Conservation (phyloP, 2,888 invertebrate genomes). For the Lapara coniferarum region DNA sequence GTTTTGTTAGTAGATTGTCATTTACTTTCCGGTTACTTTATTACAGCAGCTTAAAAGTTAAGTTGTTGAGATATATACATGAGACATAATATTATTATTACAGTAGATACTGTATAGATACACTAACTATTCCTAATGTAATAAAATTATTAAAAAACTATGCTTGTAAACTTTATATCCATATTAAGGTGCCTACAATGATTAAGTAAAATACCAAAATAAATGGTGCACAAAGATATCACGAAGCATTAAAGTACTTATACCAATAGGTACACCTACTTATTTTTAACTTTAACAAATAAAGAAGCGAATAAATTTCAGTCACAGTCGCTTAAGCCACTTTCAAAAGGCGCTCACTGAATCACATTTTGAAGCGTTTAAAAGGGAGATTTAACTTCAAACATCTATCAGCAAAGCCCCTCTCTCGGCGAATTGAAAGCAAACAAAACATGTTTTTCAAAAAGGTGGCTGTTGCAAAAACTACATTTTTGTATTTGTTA, state of each 20-base stretch:
- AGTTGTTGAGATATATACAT: too few species aligned
- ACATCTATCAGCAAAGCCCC: conserved; percentile 70
- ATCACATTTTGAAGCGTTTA: conserved; percentile 75
- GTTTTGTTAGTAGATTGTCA: conserved; percentile 25
- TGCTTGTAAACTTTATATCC: too few species aligned
- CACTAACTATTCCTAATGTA: too few species aligned
- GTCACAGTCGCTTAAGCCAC: conserved; percentile 57
- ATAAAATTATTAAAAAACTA: too few species aligned
- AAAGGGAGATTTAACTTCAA: conserved; percentile 81
- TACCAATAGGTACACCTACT: background rate
- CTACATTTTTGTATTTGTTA: conserved; percentile 60
- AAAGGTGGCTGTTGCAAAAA: conserved; percentile 71
- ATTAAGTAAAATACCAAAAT: background rate
- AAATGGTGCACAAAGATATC: too few species aligned
- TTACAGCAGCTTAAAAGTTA: background rate
- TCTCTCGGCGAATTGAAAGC: conserved; percentile 72
- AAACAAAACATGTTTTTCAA: conserved; percentile 76
- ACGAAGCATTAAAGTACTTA: too few species aligned
- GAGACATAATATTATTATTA: too few species aligned
- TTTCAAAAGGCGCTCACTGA: conserved; percentile 70
- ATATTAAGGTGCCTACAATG: too few species aligned
- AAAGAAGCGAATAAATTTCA: conserved; percentile 51
- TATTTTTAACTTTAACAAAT: conserved; percentile 32
- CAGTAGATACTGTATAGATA: too few species aligned
- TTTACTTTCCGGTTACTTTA: background rate